Conservation (phyloP, 2,113 vertebrate genomes). For the Illadopsis cleaveri region DNA sequence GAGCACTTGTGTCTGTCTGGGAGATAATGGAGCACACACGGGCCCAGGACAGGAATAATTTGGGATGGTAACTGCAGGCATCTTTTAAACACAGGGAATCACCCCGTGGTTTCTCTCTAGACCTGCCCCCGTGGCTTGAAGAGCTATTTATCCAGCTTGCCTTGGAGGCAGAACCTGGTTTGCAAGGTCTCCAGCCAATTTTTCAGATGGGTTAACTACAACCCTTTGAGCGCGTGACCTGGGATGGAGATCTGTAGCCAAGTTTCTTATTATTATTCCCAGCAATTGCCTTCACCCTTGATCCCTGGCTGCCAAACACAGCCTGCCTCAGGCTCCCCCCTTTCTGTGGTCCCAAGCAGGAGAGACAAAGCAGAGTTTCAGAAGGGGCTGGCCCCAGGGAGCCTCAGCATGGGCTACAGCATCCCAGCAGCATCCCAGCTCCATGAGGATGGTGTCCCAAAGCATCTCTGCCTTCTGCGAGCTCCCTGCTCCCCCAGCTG, state of each 20-base stretch:
- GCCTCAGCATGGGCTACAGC: not conserved
- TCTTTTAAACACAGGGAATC: not conserved
- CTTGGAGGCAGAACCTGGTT: not conserved
- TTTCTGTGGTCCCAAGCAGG: not conserved
- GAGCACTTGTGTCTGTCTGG: not conserved
- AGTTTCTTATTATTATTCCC: slow-evolving; percentile 1
- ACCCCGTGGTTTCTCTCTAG: not conserved
- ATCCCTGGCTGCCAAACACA: not conserved
- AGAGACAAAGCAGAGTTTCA: not conserved
- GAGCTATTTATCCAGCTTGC: not conserved
- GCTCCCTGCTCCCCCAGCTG: not conserved
- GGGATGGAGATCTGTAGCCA: not conserved
- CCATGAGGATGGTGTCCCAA: not conserved
- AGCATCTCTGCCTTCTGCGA: not conserved
- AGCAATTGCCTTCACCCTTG: not conserved
- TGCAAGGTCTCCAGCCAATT: slow-evolving; percentile 3
- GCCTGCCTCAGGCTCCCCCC: not conserved
- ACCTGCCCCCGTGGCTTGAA: not conserved
- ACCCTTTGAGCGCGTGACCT: not conserved
- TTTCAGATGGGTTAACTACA: not conserved
- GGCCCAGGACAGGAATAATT: not conserved
- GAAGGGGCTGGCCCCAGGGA: not conserved
- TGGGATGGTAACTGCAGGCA: not conserved
- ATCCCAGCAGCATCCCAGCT: not conserved
- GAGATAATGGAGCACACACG: fast-evolving